Percentiles rank a stretch among this genome's conserved stretches.
These are phyloP conservation scores for Myiopsitta monachus DNA, from an alignment of 2,113 vertebrate species.

Conservation along the genomic window DNA sequence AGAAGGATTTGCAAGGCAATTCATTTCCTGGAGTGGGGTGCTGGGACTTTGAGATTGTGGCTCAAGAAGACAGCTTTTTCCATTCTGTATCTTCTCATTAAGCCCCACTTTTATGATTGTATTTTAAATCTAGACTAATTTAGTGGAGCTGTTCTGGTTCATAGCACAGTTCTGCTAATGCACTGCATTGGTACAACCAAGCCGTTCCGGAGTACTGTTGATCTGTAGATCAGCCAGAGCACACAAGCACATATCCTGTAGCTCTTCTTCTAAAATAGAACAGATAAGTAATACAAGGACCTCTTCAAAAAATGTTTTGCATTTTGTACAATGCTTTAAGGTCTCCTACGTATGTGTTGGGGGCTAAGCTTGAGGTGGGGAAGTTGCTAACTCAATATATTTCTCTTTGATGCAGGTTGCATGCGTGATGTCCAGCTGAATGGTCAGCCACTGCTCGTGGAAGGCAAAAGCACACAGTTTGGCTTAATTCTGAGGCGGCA, in stretches of 20 bases:
- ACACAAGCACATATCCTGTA: not conserved
- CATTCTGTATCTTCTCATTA: not conserved
- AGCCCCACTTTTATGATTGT: not conserved
- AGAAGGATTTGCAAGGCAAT: not conserved
- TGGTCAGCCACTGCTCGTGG: conserved; percentile 77
- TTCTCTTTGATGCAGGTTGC: conserved; percentile 75
- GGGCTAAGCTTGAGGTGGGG: not conserved
- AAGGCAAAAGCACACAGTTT: conserved; percentile 75
- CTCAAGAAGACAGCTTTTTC: not conserved
- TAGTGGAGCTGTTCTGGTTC: not conserved
- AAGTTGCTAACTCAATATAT: not conserved
- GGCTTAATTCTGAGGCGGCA: conserved; percentile 74
- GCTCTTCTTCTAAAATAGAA: not conserved
- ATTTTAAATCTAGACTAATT: not conserved
- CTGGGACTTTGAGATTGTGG: not conserved
- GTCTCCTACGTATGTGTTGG: not conserved
- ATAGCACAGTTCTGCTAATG: not conserved
- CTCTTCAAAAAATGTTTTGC: not conserved
- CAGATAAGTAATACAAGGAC: not conserved
- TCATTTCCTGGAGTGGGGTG: not conserved
- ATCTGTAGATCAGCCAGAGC: not conserved
- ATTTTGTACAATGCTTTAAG: not conserved
- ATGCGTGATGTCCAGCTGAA: conserved; percentile 85
- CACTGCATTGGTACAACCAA: not conserved
- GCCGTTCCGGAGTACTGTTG: not conserved